Evolutionary conservation across 2,113 vertebrate genomes (phyloP).

Genomic region (Stictonetta naevosa): DNA sequence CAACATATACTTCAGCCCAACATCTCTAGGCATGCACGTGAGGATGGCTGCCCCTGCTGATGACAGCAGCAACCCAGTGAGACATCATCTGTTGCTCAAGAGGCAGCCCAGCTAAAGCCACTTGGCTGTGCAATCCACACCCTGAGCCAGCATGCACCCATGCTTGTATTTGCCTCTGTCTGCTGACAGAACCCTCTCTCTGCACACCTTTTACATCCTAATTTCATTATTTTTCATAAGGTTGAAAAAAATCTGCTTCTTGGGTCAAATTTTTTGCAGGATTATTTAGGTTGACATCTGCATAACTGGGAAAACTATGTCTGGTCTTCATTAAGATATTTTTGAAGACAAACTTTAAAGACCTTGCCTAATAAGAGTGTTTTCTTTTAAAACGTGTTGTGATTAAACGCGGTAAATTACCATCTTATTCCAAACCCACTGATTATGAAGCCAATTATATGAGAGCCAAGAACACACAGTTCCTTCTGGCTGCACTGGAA

Average conservation of each 20-base stretch:
- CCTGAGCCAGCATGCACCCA: neutral
- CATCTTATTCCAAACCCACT: neutral
- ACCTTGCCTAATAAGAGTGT: neutral
- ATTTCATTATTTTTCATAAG: neutral
- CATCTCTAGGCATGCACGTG: fast-evolving
- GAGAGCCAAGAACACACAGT: neutral
- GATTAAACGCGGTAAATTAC: neutral
- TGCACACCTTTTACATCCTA: neutral
- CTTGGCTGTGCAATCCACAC: neutral
- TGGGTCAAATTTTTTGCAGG: neutral
- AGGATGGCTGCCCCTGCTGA: fast-evolving
- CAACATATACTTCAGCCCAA: neutral
- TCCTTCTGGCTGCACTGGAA: neutral
- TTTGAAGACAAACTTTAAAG: neutral
- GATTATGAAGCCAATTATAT: neutral
- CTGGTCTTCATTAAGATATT: neutral
- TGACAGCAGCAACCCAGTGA: neutral
- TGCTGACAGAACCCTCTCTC: neutral
- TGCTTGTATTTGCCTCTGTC: neutral
- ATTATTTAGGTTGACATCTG: neutral
- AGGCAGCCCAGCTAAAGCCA: neutral
- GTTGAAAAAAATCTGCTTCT: neutral
- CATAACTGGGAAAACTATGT: neutral
- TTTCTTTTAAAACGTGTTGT: neutral
- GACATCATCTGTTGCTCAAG: fast-evolving